phyloP scores from a whole-genome alignment of 30 jellyfish, hydroid and myxozoan species.

The Mastigias papua region DNA sequence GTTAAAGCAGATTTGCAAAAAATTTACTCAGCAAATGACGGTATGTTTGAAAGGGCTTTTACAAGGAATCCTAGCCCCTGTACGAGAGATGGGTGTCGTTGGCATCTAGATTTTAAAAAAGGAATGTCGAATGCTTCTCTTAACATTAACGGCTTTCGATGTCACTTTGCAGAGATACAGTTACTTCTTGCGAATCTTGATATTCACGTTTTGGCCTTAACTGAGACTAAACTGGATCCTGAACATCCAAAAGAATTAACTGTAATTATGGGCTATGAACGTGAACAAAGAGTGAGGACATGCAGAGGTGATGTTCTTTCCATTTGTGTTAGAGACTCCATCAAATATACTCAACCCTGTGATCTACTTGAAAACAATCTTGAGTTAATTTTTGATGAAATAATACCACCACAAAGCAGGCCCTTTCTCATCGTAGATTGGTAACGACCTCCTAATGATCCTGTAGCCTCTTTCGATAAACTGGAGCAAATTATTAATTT shows the following conservation, averaged over 20 bases:
- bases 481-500: conserved; percentile 21
- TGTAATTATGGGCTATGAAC: conserved; percentile 3
- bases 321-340: conserved; percentile 39
- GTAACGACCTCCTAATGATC: conserved; percentile 55
- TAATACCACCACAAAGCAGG: conserved; percentile 27
- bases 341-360: conserved; percentile 13
- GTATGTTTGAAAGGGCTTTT: conserved; percentile 5
- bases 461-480: conserved; percentile 18
- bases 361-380: conserved; percentile 30
- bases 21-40: conserved; percentile 3
- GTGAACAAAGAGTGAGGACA: not conserved
- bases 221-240: conserved; percentile 28
- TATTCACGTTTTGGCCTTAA: conserved; percentile 7
- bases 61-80: not conserved
- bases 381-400: conserved; percentile 24
- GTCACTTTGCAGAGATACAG: conserved; percentile 11
- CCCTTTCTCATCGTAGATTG: conserved; percentile 48
- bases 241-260: conserved; percentile 11
- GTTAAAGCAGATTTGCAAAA: conserved; percentile 9
- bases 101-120: not conserved
- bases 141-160: conserved; percentile 18
- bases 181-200: not conserved
- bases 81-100: not conserved
- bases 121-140: conserved; percentile 22
- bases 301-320: conserved; percentile 41